Percentiles rank a stretch among this genome's conserved stretches.
These are phyloP conservation scores for Chrysolina haemoptera DNA, from an alignment of 2,888 invertebrate genomes.

Conservation along the genomic window DNA sequence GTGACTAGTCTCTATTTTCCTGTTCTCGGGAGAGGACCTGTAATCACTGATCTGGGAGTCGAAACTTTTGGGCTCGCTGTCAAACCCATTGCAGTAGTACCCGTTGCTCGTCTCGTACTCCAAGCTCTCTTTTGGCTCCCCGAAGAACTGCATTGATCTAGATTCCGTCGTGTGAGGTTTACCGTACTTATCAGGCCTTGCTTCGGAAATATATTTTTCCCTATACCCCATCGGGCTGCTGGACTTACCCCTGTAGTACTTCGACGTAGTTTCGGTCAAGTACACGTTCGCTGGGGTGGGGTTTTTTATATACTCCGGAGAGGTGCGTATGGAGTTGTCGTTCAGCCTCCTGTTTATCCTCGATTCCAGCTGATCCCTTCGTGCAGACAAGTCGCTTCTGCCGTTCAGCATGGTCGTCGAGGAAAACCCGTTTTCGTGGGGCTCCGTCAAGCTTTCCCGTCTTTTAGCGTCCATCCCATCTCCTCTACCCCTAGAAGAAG, in stretches of 20 bases:
- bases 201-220: conserved; percentile 73
- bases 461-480: conserved; percentile 79
- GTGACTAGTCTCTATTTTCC: conserved; percentile 64
- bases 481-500: conserved; percentile 74
- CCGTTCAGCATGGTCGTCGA: conserved; percentile 58
- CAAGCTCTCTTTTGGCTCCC: conserved; percentile 57
- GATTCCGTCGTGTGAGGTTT: conserved; percentile 69
- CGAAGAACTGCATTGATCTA: conserved; percentile 68
- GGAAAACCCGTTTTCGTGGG: conserved; percentile 56
- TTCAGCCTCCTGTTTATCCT: conserved; percentile 76
- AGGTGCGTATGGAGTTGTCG: conserved; percentile 67
- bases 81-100: conserved; percentile 62
- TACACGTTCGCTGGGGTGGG: conserved; percentile 66
- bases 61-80: conserved; percentile 79
- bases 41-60: conserved; percentile 77
- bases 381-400: conserved; percentile 77
- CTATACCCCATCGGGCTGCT: conserved; percentile 72
- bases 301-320: conserved; percentile 65
- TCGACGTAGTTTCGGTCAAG: conserved; percentile 72
- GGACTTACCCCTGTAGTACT: conserved; percentile 73
- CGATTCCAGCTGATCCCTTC: conserved; percentile 83
- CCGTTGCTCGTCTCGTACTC: conserved; percentile 46
- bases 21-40: conserved; percentile 75
- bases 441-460: conserved; percentile 70
- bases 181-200: conserved; percentile 71